These are phyloP conservation scores for Rhyzopertha dominica DNA, from an alignment of 1,140 invertebrate genomes.

Conservation along the genomic window DNA sequence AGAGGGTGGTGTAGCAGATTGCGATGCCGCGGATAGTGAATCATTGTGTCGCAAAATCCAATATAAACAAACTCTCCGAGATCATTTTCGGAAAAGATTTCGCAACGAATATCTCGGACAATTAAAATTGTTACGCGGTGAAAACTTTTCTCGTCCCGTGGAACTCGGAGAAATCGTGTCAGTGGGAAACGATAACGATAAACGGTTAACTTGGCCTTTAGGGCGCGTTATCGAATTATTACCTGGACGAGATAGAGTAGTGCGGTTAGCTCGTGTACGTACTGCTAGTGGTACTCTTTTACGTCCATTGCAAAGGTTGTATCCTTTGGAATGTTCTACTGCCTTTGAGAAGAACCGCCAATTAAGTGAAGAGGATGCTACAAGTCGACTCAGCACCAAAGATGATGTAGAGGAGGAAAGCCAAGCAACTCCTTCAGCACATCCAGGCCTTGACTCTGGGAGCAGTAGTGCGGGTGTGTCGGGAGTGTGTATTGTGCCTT, in stretches of 20 bases:
- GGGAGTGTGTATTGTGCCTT: no score
- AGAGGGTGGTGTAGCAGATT: conserved; percentile 12
- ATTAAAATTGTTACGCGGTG: conserved; percentile 3
- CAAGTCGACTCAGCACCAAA: no score
- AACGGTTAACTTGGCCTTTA: conserved; percentile 11
- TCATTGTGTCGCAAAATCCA: conserved; percentile 12
- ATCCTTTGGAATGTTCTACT: conserved; percentile 14
- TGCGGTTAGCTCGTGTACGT: conserved; percentile 4
- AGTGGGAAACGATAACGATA: conserved; percentile 14
- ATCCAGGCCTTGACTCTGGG: no score
- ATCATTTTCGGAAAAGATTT: conserved; percentile 14
- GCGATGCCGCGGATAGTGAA: conserved; percentile 9
- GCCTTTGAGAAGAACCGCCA: no score
- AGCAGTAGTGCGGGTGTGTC: no score
- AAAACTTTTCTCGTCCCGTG: conserved; percentile 9
- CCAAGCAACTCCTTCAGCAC: no score
- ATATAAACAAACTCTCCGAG: conserved; percentile 13
- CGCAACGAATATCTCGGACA: conserved; percentile 15
- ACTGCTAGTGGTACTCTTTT: conserved; percentile 4
- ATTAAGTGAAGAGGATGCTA: no score
- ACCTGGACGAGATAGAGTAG: conserved; percentile 9
- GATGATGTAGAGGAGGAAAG: no score
- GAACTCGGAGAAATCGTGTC: conserved; percentile 10
- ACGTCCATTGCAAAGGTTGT: conserved; percentile 12
- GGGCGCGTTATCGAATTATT: conserved; percentile 11